Base-by-base conservation (phyloP, 2,797 vertebrate genomes). In the Erpetoichthys calabaricus region DNA sequence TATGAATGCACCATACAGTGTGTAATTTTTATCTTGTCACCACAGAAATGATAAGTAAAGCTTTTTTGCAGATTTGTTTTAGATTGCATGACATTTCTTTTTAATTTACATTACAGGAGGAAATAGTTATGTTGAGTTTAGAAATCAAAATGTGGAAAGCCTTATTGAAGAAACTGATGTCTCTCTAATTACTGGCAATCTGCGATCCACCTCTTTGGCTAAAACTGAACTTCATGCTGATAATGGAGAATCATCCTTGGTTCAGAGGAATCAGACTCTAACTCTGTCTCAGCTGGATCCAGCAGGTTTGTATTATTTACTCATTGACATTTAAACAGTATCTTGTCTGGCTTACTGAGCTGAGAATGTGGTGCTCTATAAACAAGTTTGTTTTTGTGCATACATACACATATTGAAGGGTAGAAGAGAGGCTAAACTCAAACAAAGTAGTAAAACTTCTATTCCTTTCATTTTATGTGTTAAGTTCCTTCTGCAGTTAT, bases 131-230 rank as follows among this genome's bases (percentile, higher is more conserved):
- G 82, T 91, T 46, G 75, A 80, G 8, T 68, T 88, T 59, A 72
- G 83, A 3, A 75, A 81, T 8, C 70, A 64, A 54, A 65, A 78
- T n/a, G 72, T 74, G 5, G 67, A 78, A 56, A 60, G 57, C 60
- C 74, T 75, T 1, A 76, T 83, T 5, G 72, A 82, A 5, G 55
- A 70, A 0, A 80, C 86, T 0, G 91, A 93, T 4, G 58, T 99
- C 58, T 99, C 96, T 0, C 76, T 99, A 56, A 92, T 99, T 71
- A 95, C 94, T 0, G 94, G 94, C 62, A 83, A 81, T 6, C 73
- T 97, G 62, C 82, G 91, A 3, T 75, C 73, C 45, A 61, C 57
- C 3, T 59, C 56, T 45, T 57, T 69, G 6, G 25, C 62, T 58
- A 45, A 8, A 45, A n/a, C 43, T 43, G 75, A 62, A 10, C 64